These are phyloP conservation scores for Aphelenchoides bicaudatus DNA, from an alignment of 2,888 invertebrate species.

Conservation along the genomic window DNA sequence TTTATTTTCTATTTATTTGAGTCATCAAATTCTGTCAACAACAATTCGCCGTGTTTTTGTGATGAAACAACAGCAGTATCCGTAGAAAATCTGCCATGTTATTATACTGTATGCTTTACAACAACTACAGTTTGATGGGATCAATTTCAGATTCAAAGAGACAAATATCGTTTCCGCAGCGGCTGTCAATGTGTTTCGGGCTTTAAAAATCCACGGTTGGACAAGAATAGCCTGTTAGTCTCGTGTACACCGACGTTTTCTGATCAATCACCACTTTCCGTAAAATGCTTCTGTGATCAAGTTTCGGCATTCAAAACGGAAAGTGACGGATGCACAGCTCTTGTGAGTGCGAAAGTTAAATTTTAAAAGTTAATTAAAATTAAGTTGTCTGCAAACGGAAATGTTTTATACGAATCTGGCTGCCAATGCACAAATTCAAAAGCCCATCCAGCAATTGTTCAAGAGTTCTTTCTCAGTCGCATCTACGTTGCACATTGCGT, in stretches of 20 bases:
- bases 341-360: conserved; percentile 2
- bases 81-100: no score
- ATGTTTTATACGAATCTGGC: conserved; percentile 7
- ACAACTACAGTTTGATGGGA: no score
- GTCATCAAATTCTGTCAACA: no score
- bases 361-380: background rate
- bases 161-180: no score
- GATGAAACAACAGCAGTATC: no score
- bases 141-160: no score
- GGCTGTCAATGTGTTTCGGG: no score
- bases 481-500: conserved; percentile 14
- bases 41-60: no score
- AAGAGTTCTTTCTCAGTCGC: conserved; percentile 13
- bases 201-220: no score
- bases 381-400: background rate
- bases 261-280: background rate
- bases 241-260: background rate
- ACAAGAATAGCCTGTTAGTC: background rate
- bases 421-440: conserved; percentile 11
- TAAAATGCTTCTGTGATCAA: conserved; percentile 4
- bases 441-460: conserved; percentile 8
- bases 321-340: conserved; percentile 1
- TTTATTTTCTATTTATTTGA: no score
- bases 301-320: background rate
- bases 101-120: no score